These are phyloP conservation scores for Nasonia longicornis DNA, from an alignment of 1,140 invertebrate genomes.

Conservation along the genomic window DNA sequence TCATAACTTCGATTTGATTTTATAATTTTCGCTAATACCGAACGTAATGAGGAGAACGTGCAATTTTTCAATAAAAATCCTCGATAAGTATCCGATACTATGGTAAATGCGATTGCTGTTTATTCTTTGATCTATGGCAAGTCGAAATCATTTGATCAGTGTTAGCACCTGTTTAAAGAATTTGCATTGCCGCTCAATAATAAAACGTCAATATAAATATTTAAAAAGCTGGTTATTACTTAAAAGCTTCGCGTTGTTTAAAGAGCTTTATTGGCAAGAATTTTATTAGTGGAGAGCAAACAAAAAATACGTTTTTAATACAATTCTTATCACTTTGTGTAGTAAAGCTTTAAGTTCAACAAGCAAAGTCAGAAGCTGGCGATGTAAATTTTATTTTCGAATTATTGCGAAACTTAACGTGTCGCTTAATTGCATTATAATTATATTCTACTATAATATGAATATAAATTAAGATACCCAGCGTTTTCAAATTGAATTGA, in stretches of 20 bases:
- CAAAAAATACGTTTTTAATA: background rate
- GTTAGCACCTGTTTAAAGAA: conserved; percentile 6
- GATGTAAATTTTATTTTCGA: background rate
- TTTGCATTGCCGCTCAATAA: background rate
- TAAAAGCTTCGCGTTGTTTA: background rate
- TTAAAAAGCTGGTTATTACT: conserved; percentile 6
- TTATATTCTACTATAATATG: background rate
- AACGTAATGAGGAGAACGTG: too few species aligned
- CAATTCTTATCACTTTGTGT: background rate
- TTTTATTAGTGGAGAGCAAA: background rate
- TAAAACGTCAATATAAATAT: conserved; percentile 22
- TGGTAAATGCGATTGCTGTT: background rate
- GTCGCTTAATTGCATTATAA: background rate
- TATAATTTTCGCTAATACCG: too few species aligned
- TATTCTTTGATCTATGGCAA: background rate
- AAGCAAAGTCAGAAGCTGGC: too few species aligned
- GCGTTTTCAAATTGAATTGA: too few species aligned
- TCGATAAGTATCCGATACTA: background rate
- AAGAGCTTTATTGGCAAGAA: background rate
- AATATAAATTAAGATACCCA: too few species aligned
- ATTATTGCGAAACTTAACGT: background rate
- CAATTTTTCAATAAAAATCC: too few species aligned
- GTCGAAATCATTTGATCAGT: background rate
- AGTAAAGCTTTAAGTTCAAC: too few species aligned
- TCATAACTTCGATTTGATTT: too few species aligned